Evolutionary conservation across 2,888 invertebrate species (phyloP).

Genomic region (Lepidochrysops patricia): DNA sequence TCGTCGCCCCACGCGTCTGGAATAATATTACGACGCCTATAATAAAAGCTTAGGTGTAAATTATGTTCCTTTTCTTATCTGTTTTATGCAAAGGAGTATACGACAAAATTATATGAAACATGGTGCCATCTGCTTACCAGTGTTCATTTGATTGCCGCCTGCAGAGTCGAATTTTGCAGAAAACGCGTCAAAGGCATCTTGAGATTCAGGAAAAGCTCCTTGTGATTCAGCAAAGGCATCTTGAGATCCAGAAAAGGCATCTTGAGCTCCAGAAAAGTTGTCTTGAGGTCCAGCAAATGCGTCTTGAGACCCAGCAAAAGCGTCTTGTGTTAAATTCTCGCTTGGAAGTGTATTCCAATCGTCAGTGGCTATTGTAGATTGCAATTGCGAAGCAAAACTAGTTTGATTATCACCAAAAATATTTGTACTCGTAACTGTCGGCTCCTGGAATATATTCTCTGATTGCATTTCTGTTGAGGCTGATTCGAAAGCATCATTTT

Average conservation of each 20-base stretch:
- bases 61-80: no score
- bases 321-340: slow-evolving; percentile 45
- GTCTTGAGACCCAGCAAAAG: slow-evolving; percentile 30
- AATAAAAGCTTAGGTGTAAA: no score
- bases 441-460: slow-evolving; percentile 30
- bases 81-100: no score
- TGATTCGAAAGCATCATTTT: slow-evolving; percentile 27
- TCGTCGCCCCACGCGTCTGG: slow-evolving; percentile 58
- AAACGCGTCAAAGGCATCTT: slow-evolving; percentile 86
- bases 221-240: slow-evolving; percentile 49
- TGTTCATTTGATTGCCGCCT: slow-evolving; percentile 47
- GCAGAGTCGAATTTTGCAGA: slow-evolving; percentile 90
- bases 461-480: slow-evolving; percentile 18
- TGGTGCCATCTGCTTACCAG: slow-evolving; percentile 35
- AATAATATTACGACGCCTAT: no score
- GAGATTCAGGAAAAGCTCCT: slow-evolving; percentile 56
- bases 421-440: slow-evolving; percentile 14
- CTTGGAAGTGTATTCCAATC: slow-evolving; percentile 43
- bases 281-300: no score
- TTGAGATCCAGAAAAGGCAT: slow-evolving; percentile 31
- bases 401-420: slow-evolving; percentile 23
- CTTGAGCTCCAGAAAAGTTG: slow-evolving; percentile 28
- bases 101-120: no score
- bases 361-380: slow-evolving; percentile 24
- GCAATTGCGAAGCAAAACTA: slow-evolving; percentile 25